Evolutionary conservation across 2,113 vertebrate species (phyloP).

Genomic region (Corythornis vintsioides): DNA sequence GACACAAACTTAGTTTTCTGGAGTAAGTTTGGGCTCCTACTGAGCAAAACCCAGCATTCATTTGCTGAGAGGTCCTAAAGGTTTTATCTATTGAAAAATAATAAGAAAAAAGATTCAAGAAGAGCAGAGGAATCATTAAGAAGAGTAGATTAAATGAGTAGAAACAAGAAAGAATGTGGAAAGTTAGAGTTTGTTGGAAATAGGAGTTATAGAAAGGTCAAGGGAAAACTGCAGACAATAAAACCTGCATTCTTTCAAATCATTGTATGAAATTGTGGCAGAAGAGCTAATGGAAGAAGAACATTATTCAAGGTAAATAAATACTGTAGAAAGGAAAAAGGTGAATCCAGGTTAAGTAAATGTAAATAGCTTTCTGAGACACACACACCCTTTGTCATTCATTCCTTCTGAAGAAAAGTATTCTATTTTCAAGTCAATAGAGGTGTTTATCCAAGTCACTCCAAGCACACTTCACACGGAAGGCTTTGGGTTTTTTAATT

Average conservation of each 20-base stretch:
- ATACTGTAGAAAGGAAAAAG: not conserved
- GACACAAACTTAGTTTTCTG: not conserved
- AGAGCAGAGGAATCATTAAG: not conserved
- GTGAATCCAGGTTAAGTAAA: conserved; percentile 33
- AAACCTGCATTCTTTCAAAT: not conserved
- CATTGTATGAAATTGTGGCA: not conserved
- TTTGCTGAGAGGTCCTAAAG: not conserved
- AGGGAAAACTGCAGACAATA: not conserved
- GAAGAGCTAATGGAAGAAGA: not conserved
- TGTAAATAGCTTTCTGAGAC: conserved; percentile 16
- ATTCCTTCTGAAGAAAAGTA: conserved; percentile 24
- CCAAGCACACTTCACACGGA: not conserved
- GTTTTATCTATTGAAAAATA: not conserved
- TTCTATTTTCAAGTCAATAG: conserved; percentile 33
- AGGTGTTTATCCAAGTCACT: conserved; percentile 33
- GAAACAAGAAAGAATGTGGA: not conserved
- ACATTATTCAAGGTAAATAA: conserved; percentile 1
- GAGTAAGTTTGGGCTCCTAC: not conserved
- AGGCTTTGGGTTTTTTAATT: not conserved
- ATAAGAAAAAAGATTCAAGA: not conserved
- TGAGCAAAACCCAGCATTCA: not conserved
- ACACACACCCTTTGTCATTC: not conserved
- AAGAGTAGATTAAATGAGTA: not conserved
- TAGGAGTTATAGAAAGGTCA: not conserved
- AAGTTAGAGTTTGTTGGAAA: not conserved